Evolutionary conservation across 2,888 invertebrate species (phyloP).

Genomic region (Scotopteryx bipunctaria): DNA sequence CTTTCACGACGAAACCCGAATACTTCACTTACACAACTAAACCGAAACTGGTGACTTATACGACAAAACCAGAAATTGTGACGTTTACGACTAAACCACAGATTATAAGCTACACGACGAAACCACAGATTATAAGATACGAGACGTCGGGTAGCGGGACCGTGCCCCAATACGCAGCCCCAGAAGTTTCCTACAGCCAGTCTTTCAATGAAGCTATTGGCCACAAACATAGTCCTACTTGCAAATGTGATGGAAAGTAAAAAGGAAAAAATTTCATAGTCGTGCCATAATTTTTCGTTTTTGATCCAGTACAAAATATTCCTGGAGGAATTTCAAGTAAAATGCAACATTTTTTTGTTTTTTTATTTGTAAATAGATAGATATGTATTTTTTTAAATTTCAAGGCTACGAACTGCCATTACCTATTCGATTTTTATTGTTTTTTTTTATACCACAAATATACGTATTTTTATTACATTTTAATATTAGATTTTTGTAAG

Average conservation of each 20-base stretch:
- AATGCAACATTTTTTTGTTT: constrained; percentile 32
- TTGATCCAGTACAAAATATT: constrained; percentile 51
- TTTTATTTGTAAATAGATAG: constrained; percentile 59
- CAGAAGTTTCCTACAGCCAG: constrained; percentile 62
- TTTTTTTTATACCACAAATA: constrained; percentile 24
- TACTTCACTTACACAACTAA: constrained; percentile 63
- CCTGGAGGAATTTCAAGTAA: constrained; percentile 38
- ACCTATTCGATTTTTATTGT: constrained; percentile 16
- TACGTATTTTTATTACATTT: constrained; percentile 35
- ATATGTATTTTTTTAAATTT: constrained; percentile 36
- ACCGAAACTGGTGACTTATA: constrained; percentile 55
- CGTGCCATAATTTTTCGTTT: constrained; percentile 60
- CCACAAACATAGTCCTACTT: constrained; percentile 63
- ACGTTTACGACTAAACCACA: constrained; percentile 55
- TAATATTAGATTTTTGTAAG: constrained; percentile 48
- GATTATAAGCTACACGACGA: constrained; percentile 57
- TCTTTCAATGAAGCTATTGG: constrained; percentile 61
- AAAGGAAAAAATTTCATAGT: constrained; percentile 39
- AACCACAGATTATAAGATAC: constrained; percentile 63
- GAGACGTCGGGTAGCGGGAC: constrained; percentile 72
- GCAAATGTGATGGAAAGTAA: constrained; percentile 73
- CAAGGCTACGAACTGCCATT: constrained; percentile 33
- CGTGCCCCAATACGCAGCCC: constrained; percentile 69
- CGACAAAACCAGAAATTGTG: constrained; percentile 53
- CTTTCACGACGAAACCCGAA: constrained; percentile 64